These are phyloP conservation scores for Armadillidium nasatum DNA, from an alignment of 1,140 invertebrate species.

Conservation along the genomic window DNA sequence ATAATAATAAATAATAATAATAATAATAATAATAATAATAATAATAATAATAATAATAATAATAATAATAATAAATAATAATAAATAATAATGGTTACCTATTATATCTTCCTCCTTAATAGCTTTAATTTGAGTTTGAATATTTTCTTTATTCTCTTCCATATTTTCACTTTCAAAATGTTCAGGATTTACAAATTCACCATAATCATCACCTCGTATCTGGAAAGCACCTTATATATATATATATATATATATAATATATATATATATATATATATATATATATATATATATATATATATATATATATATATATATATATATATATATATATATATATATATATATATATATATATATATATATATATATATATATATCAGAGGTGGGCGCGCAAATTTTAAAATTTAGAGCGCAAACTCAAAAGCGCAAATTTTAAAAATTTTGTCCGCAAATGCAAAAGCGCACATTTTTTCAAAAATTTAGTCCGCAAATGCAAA, in stretches of 20 bases:
- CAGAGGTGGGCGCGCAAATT: too few species aligned
- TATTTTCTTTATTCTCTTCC: conserved; percentile 35
- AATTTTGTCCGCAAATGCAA: too few species aligned
- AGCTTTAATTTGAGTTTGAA: conserved; percentile 23
- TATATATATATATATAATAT: background rate
- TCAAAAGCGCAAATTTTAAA: too few species aligned
- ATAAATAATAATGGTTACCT: conserved; percentile 3
- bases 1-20: too few species aligned
- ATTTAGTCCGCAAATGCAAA: too few species aligned
- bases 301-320: conserved; percentile 12
- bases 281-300: conserved; percentile 2
- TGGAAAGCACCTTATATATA: conserved; percentile 17
- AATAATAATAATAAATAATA: too few species aligned
- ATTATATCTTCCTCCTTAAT: conserved; percentile 29
- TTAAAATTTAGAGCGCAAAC: too few species aligned
- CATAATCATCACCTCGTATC: conserved; percentile 80
- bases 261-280: conserved; percentile 16
- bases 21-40: too few species aligned
- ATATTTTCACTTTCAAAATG: conserved; percentile 41
- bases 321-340: background rate
- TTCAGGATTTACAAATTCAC: conserved; percentile 71
- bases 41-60: too few species aligned
- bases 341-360: background rate
- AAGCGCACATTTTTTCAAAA: too few species aligned
- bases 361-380: too few species aligned